These are phyloP conservation scores for Drosophila differens DNA, from an alignment of 2,888 invertebrate genomes.

Conservation along the genomic window DNA sequence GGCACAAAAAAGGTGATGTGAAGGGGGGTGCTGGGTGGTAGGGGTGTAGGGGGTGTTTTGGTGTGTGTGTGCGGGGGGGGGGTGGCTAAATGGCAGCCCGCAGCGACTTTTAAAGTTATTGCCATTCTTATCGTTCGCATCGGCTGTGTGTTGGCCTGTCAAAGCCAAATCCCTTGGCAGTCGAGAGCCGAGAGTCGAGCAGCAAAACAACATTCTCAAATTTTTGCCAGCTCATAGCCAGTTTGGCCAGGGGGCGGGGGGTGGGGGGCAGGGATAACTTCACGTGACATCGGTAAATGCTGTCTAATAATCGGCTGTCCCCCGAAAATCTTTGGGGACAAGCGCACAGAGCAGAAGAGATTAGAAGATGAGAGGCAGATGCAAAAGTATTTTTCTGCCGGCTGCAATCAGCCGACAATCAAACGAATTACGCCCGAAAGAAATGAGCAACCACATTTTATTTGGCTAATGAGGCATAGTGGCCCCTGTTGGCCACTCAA, in stretches of 20 bases:
- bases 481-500: conserved; percentile 13
- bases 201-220: conserved; percentile 3
- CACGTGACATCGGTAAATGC: conserved; percentile 65
- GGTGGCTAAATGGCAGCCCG: conserved; percentile 39
- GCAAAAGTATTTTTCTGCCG: conserved; percentile 50
- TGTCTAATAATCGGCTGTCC: conserved; percentile 54
- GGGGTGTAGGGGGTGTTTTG: background rate
- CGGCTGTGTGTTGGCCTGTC: conserved; percentile 54
- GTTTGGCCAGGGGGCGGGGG: background rate
- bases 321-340: conserved; percentile 49
- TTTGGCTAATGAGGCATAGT: conserved; percentile 56
- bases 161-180: conserved; percentile 66
- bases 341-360: conserved; percentile 20
- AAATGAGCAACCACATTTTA: conserved; percentile 30
- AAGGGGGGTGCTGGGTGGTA: background rate
- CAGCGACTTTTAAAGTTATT: conserved; percentile 77
- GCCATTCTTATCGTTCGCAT: conserved; percentile 66
- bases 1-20: background rate
- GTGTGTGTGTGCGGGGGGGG: background rate
- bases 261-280: conserved; percentile 7
- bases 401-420: conserved; percentile 59
- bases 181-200: conserved; percentile 32
- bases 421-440: conserved; percentile 60
- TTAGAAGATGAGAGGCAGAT: conserved; percentile 32
- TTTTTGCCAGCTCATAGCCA: conserved; percentile 33